Base-by-base conservation (phyloP, 2,113 vertebrate species). In the Albula goreensis region DNA sequence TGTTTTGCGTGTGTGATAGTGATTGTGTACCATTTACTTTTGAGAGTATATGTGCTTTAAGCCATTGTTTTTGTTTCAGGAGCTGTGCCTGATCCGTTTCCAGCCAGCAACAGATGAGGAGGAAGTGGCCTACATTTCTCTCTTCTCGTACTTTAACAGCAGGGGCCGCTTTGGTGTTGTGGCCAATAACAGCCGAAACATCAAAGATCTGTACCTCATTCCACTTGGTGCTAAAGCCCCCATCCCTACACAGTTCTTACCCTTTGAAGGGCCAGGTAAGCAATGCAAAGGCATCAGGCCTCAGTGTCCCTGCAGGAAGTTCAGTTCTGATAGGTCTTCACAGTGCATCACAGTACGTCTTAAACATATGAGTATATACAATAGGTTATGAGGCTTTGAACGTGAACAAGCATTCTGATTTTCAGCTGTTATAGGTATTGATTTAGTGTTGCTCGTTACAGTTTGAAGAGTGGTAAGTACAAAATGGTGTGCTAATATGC, bases 71-170 rank as follows among this genome's bases (percentile, higher is more conserved):
- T 88, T 85, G 41, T 89, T 91, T 25, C 90, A 99, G 98, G 98
- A 99, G 86, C 91, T 99, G 88, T 99, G 97, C 89, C 95, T 99
- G 92, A 97, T 99, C 85, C 98, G 98, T 25, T 99, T 99, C 90
- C 97, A 98, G 82, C 98, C 98, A 15, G 97, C 97, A 31, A 97
- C 98, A 77, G 98, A 99, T 89, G 98, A 99, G 84, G 98, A 99
- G 86, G 97, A 99, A 89, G 97, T 98, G 81, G 98, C 98, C 90
- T 99, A 99, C 88, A 97, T 99, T 78, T 99, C 98, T 80, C 96
- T 99, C 41, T 99, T 99, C 95, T 99, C 98, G 77, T 99, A 99
- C 93, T 99, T 99, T 90, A 99, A 97, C 95, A 99, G 98, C 93
- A 97, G 98, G 84, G 96, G 97, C 86, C 97, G 98, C 89, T 99